phyloP scores from a whole-genome alignment of 2,113 vertebrate species.

The Sylvietta virens region DNA sequence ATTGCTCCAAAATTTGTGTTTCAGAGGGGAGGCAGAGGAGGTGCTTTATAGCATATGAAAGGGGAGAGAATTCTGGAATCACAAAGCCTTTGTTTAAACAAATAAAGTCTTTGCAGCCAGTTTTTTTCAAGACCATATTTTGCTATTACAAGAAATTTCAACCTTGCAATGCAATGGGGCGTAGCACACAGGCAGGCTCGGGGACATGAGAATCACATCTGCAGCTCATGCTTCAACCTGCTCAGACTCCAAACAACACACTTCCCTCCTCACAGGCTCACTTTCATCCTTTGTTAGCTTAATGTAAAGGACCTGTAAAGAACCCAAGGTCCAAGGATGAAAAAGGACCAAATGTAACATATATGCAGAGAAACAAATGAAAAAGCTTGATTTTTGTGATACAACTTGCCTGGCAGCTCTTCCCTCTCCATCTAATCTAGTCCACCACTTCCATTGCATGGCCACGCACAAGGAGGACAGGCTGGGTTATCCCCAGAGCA shows the following conservation, averaged over 20 bases:
- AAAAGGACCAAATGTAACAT: not conserved
- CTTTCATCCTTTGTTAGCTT: not conserved
- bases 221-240: constrained; percentile 33
- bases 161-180: not conserved
- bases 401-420: not conserved
- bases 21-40: not conserved
- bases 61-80: constrained; percentile 16
- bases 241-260: not conserved
- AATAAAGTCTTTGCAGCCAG: not conserved
- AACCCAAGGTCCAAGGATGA: not conserved
- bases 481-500: not conserved
- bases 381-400: not conserved
- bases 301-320: not conserved
- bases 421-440: not conserved
- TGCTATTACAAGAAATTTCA: constrained; percentile 20
- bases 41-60: constrained; percentile 25
- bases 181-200: not conserved
- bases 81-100: constrained; percentile 44
- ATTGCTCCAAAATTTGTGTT: constrained; percentile 50
- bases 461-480: not conserved
- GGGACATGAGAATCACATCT: not conserved
- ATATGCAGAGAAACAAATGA: not conserved
- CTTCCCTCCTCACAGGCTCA: not conserved
- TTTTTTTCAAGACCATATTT: not conserved
- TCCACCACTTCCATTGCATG: not conserved